A percentile compares a stretch with the other conserved stretches of the same genome.
Evolutionary conservation across 92 coral and sea anemone genomes (phyloP).

Genomic region (Phenganax subtilis): DNA sequence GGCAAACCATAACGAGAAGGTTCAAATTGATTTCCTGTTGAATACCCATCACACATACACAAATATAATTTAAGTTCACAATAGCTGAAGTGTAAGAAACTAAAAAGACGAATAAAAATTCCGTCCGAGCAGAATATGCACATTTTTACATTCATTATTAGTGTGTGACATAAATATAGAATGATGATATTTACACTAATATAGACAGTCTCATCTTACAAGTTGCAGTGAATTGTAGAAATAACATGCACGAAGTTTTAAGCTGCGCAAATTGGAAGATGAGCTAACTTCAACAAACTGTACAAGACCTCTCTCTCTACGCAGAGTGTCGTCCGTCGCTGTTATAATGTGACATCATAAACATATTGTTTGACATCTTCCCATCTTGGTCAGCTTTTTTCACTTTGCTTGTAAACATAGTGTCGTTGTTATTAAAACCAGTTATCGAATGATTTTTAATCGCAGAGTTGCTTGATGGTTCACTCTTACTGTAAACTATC

Average conservation of each 20-base stretch:
- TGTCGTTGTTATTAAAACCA: constrained; percentile 21
- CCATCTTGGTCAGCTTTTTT: background rate
- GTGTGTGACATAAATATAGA: constrained; percentile 3
- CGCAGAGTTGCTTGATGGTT: background rate
- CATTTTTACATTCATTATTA: background rate
- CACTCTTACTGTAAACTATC: constrained; percentile 11
- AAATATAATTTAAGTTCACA: constrained; percentile 8
- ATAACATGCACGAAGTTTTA: background rate
- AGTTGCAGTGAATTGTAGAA: background rate
- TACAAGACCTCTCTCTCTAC: background rate
- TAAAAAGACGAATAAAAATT: background rate
- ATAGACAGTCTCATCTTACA: background rate
- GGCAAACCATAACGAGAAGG: too few relatives aligned
- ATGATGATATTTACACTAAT: background rate
- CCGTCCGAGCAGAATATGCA: constrained; percentile 1
- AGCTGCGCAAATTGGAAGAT: background rate
- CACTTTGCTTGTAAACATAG: constrained; percentile 6
- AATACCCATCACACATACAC: background rate
- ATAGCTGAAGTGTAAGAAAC: background rate
- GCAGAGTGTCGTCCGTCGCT: constrained; percentile 63
- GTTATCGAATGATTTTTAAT: background rate
- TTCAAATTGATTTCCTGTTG: too few relatives aligned
- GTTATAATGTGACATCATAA: constrained; percentile 71
- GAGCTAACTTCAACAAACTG: background rate
- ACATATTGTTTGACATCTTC: constrained; percentile 6